Evolutionary conservation across 2,113 vertebrate genomes (phyloP), one percentile per base, ranked within the genome.

Genomic region (Erythrocebus patas): DNA sequence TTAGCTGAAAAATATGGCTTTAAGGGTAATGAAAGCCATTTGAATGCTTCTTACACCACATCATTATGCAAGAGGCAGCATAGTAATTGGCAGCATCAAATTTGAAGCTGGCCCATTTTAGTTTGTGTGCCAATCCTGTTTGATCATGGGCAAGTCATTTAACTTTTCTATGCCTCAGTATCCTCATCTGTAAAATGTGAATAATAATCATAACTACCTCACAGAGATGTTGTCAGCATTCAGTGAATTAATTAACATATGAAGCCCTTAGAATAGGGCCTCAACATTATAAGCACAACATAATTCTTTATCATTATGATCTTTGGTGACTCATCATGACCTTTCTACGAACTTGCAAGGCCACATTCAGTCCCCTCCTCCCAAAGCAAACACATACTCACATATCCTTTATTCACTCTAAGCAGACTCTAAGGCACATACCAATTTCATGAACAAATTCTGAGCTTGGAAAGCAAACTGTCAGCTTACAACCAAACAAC

Each of bases 381-480:
- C 38, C 10, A 38, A 80, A 86, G 55, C 6, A 45, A 5, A 25
- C 38, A 83, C 68, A 59, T 18, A 84, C 50, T 22, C n/a, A 50
- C 17, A 66, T 30, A 45, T 1, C 5, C 8, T 73, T 80, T 35
- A 52, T 79, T 38, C 27, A 32, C 22, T 89, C 72, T 73, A 11
- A 92, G 70, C 20, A 61, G 5, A 86, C 50, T 83, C 70, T 32
- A 50, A 68, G 40, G 35, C 43, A 97, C 57, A 40, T 25, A 89
- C 3, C 22, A 73, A 52, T 85, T 95, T 91, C 45, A 94, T 81
- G 59, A 95, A 80, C 12, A 95, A 85, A 90, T 40, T 91, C n/a
- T 57, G 83, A 92, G 18, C 11, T 6, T 95, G 48, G 27, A 50
- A 95, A 98, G 95, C 5, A 8, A 93, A 97, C 59, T 59, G 48